A percentile compares a stretch with the other conserved stretches of the same genome.
These are phyloP conservation scores for Clavelina lepadiformis DNA, from an alignment of 23 tunicate species.

Conservation along the genomic window DNA sequence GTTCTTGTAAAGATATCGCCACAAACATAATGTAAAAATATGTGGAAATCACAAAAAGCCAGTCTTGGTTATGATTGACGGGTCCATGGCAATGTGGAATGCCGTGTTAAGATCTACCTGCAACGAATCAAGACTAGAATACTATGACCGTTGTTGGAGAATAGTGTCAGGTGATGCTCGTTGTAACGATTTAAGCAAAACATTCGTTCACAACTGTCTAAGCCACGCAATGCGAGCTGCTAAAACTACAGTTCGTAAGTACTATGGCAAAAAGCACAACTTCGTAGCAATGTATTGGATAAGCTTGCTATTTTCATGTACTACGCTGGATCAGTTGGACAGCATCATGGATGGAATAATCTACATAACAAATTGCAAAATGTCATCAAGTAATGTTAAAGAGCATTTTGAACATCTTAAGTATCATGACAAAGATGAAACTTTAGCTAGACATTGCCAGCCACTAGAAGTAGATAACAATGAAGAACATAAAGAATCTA, in stretches of 20 bases:
- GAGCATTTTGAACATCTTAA: background rate
- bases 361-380: background rate
- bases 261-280: background rate
- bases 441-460: background rate
- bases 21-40: background rate
- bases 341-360: background rate
- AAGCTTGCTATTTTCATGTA: background rate
- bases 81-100: constrained; percentile 44
- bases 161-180: constrained; percentile 12
- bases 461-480: background rate
- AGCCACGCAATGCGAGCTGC: constrained; percentile 1
- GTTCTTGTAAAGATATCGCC: too few relatives aligned
- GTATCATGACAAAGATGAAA: too few relatives aligned
- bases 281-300: constrained; percentile 17
- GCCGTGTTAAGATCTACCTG: constrained; percentile 14
- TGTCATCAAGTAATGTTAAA: background rate
- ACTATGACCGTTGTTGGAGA: constrained; percentile 15
- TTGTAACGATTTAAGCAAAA: constrained; percentile 1
- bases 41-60: constrained; percentile 11
- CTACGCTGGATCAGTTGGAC: background rate
- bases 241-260: background rate
- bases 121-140: constrained; percentile 12
- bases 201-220: constrained; percentile 25
- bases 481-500: too few relatives aligned
- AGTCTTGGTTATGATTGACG: constrained; percentile 19